Percentiles rank a stretch among this genome's conserved stretches.
phyloP scores from a whole-genome alignment of 1,140 invertebrate species.

The Branchinecta lindahli region DNA sequence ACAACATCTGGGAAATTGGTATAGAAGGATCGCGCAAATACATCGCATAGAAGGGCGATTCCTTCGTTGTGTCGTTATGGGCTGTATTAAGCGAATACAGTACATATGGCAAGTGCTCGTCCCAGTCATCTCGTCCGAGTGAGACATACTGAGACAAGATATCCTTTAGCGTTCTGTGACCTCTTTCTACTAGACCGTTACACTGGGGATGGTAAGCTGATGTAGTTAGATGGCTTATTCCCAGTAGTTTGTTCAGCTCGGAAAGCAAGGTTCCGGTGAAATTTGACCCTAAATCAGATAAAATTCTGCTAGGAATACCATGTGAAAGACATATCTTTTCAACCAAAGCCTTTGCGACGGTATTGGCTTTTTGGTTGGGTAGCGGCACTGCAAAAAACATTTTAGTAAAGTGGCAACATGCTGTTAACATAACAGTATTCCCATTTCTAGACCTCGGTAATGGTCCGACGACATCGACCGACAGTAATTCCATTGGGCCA shows the following conservation, averaged over 20 bases:
- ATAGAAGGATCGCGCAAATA: neutral
- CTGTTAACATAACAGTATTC: neutral
- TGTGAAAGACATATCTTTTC: neutral
- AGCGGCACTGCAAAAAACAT: neutral
- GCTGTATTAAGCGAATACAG: conserved; percentile 17
- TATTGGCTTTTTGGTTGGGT: neutral
- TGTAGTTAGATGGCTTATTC: conserved; percentile 14
- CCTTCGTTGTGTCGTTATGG: neutral
- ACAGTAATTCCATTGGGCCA: neutral
- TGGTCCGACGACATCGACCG: neutral
- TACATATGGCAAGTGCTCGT: conserved; percentile 17
- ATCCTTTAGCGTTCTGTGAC: conserved; percentile 15
- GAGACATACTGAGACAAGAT: conserved; percentile 20
- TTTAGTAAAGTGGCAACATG: neutral
- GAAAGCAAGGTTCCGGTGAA: conserved; percentile 21
- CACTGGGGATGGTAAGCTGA: conserved; percentile 19
- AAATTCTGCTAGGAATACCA: neutral
- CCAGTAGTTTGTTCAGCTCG: conserved; percentile 11
- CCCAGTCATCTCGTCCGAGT: conserved; percentile 16
- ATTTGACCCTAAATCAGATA: conserved; percentile 22
- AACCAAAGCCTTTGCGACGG: neutral
- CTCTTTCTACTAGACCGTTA: conserved; percentile 20
- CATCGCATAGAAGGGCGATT: neutral
- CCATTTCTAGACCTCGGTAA: neutral
- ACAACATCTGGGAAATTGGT: neutral